Conservation (phyloP, 2,113 vertebrate genomes). For the Callionymus lyra region DNA sequence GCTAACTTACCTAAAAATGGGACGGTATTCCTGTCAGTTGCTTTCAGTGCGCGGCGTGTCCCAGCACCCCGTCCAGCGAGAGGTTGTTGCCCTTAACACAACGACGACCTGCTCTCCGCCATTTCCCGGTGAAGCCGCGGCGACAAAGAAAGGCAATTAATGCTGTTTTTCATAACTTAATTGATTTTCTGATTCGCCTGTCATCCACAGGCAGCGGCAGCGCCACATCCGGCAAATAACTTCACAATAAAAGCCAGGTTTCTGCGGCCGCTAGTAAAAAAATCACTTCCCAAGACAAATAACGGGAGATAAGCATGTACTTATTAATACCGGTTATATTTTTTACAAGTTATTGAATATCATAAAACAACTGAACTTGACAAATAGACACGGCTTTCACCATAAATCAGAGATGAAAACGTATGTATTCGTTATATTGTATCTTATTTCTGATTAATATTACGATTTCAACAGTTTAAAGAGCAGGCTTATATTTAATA, state of each 20-base stretch:
- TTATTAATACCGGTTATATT: too few species aligned
- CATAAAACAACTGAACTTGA: too few species aligned
- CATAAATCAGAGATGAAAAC: too few species aligned
- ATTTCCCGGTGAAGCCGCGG: slow-evolving; percentile 59
- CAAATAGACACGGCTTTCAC: too few species aligned
- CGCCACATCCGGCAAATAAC: slow-evolving; percentile 1
- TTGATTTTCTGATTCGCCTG: slow-evolving; percentile 66
- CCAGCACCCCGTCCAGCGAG: slow-evolving; percentile 8
- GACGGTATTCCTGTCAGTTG: slow-evolving; percentile 39
- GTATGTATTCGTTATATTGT: too few species aligned
- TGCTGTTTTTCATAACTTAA: slow-evolving; percentile 74
- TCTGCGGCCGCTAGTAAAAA: too few species aligned
- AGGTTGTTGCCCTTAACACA: slow-evolving; percentile 14
- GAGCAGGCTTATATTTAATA: too few species aligned
- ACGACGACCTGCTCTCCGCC: slow-evolving; percentile 54
- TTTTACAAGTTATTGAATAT: too few species aligned
- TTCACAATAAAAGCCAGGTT: slow-evolving; percentile 36
- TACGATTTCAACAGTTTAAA: too few species aligned
- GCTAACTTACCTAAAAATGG: slow-evolving; percentile 60
- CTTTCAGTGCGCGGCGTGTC: slow-evolving; percentile 6
- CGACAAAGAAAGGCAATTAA: slow-evolving; percentile 74
- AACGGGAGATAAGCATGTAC: too few species aligned
- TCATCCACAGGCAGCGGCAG: slow-evolving; percentile 12
- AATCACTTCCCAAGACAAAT: too few species aligned
- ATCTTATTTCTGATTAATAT: too few species aligned